Conservation (phyloP, 1,140 invertebrate genomes). For the Zaprionus ornatus region DNA sequence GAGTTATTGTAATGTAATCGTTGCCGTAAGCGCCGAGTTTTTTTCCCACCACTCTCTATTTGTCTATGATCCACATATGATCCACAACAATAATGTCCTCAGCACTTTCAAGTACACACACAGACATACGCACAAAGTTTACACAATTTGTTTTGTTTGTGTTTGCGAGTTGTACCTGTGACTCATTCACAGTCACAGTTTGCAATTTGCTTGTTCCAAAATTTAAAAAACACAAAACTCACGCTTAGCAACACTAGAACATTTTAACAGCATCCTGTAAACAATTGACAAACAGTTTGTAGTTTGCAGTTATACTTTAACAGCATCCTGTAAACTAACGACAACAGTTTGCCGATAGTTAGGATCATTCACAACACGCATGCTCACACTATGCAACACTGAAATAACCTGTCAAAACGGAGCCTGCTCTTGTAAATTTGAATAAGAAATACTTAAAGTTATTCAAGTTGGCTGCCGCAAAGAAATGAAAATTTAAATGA, state of each 20-base stretch:
- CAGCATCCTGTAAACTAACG: not conserved
- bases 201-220: not conserved
- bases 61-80: constrained; percentile 3
- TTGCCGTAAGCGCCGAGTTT: constrained; percentile 83
- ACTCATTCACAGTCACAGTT: not conserved
- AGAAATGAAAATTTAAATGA: not conserved
- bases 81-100: constrained; percentile 1
- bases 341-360: constrained; percentile 7
- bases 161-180: not conserved
- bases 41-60: constrained; percentile 13
- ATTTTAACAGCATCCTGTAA: constrained; percentile 12
- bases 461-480: not conserved
- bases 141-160: not conserved
- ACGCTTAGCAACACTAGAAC: constrained; percentile 70
- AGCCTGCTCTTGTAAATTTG: not conserved
- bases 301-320: constrained; percentile 4
- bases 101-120: constrained; percentile 11
- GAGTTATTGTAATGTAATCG: constrained; percentile 84
- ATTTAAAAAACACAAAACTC: constrained; percentile 53
- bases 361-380: constrained; percentile 3
- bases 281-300: not conserved
- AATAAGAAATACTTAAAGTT: not conserved
- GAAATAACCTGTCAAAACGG: constrained; percentile 37
- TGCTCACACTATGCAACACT: constrained; percentile 16
- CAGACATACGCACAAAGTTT: not conserved